These are phyloP conservation scores for Cantharis lateralis DNA, from an alignment of 2,888 invertebrate species.

Conservation along the genomic window DNA sequence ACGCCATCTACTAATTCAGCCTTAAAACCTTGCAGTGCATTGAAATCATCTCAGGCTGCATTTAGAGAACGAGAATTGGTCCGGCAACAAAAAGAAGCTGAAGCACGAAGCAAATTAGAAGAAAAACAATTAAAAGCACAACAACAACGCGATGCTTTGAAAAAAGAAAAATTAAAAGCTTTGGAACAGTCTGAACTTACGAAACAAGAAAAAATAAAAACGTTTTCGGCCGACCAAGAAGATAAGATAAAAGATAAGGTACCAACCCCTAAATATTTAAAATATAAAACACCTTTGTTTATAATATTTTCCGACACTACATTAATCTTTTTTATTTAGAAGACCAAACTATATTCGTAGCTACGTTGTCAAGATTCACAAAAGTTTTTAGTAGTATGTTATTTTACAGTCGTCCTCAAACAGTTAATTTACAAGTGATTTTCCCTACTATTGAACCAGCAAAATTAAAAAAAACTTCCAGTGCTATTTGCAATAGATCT, in stretches of 20 bases:
- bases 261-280: not conserved
- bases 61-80: slow-evolving; percentile 41
- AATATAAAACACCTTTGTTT: slow-evolving; percentile 51
- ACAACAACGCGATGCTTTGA: slow-evolving; percentile 57
- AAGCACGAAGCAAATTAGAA: slow-evolving; percentile 55
- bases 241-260: slow-evolving; percentile 56
- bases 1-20: not conserved
- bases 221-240: slow-evolving; percentile 43
- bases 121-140: slow-evolving; percentile 57
- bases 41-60: slow-evolving; percentile 45
- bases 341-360: slow-evolving; percentile 35
- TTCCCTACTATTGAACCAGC: slow-evolving; percentile 70
- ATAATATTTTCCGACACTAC: not conserved
- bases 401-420: slow-evolving; percentile 66
- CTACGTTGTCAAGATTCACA: slow-evolving; percentile 23
- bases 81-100: slow-evolving; percentile 43
- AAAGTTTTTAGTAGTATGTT: slow-evolving; percentile 57
- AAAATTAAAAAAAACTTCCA: slow-evolving; percentile 71
- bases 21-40: slow-evolving; percentile 34
- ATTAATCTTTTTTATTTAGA: slow-evolving; percentile 45
- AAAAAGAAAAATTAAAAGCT: slow-evolving; percentile 56
- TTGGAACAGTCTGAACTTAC: slow-evolving; percentile 58
- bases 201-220: slow-evolving; percentile 51
- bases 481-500: slow-evolving; percentile 76
- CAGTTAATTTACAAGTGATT: slow-evolving; percentile 69